A percentile compares a stretch with the other conserved stretches of the same genome.
Conservation (phyloP, 2,888 invertebrate species). For the Carterocephalus palaemon region DNA sequence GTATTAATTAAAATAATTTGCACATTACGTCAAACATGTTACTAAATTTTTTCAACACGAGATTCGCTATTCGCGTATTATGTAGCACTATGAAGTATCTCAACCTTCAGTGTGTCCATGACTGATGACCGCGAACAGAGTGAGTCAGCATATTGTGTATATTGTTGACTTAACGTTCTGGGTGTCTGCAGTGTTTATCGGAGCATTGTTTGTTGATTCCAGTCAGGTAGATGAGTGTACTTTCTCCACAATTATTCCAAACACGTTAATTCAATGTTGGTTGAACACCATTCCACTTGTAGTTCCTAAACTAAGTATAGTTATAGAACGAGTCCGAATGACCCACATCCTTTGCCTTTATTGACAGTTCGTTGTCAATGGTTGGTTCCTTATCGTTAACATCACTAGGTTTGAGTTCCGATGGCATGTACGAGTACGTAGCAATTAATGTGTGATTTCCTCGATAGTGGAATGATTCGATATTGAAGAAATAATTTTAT, state of each 20-base stretch:
- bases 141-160: too few species aligned
- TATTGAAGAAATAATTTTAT: too few species aligned
- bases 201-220: slow-evolving; percentile 33
- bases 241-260: slow-evolving; percentile 72
- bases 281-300: slow-evolving; percentile 55
- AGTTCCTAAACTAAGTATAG: too few species aligned
- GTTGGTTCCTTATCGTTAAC: slow-evolving; percentile 30
- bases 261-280: slow-evolving; percentile 74
- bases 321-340: slow-evolving; percentile 43
- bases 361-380: slow-evolving; percentile 8
- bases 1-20: too few species aligned
- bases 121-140: slow-evolving; percentile 5
- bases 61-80: too few species aligned
- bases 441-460: slow-evolving; percentile 5
- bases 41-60: too few species aligned
- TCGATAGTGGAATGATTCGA: too few species aligned
- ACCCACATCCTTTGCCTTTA: slow-evolving; percentile 59
- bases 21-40: too few species aligned
- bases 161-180: too few species aligned
- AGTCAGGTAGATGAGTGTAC: slow-evolving; percentile 38
- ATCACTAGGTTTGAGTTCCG: slow-evolving; percentile 2
- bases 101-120: background rate
- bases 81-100: background rate
- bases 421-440: slow-evolving; percentile 7
- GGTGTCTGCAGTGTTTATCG: slow-evolving; percentile 9